A percentile compares a stretch with the other conserved stretches of the same genome.
Evolutionary conservation across 2,797 vertebrate genomes (phyloP).

Genomic region (Notamacropus eugenii): DNA sequence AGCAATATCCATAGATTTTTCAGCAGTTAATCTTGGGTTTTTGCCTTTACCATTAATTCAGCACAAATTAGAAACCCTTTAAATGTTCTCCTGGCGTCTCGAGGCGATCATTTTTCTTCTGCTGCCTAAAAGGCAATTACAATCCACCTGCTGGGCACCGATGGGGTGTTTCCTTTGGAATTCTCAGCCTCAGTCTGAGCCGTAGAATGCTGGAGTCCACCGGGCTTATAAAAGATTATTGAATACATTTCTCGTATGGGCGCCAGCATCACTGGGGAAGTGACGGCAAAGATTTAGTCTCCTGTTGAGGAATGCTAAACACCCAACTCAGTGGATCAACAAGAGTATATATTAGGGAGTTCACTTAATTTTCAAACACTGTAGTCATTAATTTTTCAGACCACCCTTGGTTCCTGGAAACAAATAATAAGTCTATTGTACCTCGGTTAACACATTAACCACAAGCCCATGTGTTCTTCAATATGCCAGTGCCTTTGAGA

Average conservation of each 20-base stretch:
- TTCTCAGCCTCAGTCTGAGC: neutral
- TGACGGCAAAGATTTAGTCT: constrained; percentile 88
- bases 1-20: neutral
- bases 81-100: neutral
- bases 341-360: constrained; percentile 87
- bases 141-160: constrained; percentile 67
- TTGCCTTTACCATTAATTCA: neutral
- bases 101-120: constrained; percentile 16
- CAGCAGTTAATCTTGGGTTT: neutral
- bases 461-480: constrained; percentile 82
- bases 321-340: constrained; percentile 85
- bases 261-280: constrained; percentile 86
- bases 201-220: constrained; percentile 56
- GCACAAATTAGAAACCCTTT: constrained; percentile 9
- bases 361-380: constrained; percentile 87
- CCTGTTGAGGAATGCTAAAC: constrained; percentile 88
- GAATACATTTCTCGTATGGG: constrained; percentile 83
- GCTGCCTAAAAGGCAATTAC: neutral
- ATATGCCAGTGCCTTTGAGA: constrained; percentile 78
- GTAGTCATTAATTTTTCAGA: constrained; percentile 87
- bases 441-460: constrained; percentile 79
- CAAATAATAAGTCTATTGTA: constrained; percentile 80
- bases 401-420: constrained; percentile 87
- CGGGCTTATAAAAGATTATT: constrained; percentile 80
- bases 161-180: neutral